A percentile compares a stretch with the other conserved stretches of the same genome.
Evolutionary conservation across 2,888 invertebrate genomes (phyloP).

Genomic region (Catonia carolina): DNA sequence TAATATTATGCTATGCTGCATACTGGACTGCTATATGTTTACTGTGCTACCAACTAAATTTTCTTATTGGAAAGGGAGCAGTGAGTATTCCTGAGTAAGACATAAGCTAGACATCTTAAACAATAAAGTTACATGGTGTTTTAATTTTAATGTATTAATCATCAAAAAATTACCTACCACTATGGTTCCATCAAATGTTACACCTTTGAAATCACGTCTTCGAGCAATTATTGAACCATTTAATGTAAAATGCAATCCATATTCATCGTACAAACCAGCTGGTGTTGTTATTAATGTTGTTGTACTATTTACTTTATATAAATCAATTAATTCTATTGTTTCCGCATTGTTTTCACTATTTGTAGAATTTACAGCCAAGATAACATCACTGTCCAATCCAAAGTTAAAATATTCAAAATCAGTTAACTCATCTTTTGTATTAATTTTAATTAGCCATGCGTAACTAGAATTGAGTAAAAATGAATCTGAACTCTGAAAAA

Average conservation of each 20-base stretch:
- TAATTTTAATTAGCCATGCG: not conserved
- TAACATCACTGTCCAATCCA: constrained; percentile 21
- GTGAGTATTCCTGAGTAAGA: no score
- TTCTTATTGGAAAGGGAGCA: no score
- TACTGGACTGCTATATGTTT: no score
- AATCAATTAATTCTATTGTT: constrained; percentile 18
- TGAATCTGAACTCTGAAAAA: not conserved
- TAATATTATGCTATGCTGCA: no score
- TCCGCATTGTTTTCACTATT: not conserved
- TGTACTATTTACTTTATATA: constrained; percentile 25
- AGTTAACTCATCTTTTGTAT: not conserved
- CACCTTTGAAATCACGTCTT: constrained; percentile 16
- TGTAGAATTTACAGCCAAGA: not conserved
- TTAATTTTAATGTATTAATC: not conserved
- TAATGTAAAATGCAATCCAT: constrained; percentile 7
- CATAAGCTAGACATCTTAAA: no score
- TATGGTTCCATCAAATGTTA: constrained; percentile 19
- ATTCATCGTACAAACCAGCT: constrained; percentile 9
- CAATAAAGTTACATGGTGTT: no score
- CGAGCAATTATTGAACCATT: constrained; percentile 17
- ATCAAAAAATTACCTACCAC: constrained; percentile 16
- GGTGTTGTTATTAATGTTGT: constrained; percentile 11
- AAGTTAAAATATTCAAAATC: constrained; percentile 12
- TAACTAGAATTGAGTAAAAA: not conserved
- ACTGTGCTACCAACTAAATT: no score